Evolutionary conservation across 2,888 invertebrate genomes (phyloP).

Genomic region (Euspilapteryx auroguttella): DNA sequence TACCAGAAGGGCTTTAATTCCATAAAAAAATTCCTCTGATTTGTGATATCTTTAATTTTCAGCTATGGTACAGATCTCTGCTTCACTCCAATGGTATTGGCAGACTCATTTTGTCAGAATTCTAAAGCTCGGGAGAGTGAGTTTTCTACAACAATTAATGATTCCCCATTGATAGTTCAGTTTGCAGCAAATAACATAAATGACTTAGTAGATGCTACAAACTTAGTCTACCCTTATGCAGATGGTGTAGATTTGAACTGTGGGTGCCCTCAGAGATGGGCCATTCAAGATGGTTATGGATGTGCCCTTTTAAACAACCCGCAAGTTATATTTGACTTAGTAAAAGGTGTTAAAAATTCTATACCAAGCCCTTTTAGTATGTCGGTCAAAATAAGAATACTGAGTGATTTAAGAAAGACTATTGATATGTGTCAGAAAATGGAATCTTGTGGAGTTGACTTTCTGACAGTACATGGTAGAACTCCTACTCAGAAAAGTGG

Average conservation of each 20-base stretch:
- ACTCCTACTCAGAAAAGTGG: slow-evolving; percentile 81
- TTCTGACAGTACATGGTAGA: slow-evolving; percentile 89
- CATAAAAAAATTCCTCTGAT: too few relatives aligned
- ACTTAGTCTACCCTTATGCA: slow-evolving; percentile 79
- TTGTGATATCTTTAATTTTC: too few relatives aligned
- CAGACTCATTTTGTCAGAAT: slow-evolving; percentile 90
- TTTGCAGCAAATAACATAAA: slow-evolving; percentile 87
- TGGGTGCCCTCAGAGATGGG: slow-evolving; percentile 97
- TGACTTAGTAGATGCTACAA: slow-evolving; percentile 85
- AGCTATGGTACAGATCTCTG: slow-evolving; percentile 86
- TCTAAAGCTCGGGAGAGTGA: slow-evolving; percentile 82
- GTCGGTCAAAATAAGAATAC: slow-evolving; percentile 89
- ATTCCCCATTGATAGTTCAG: slow-evolving; percentile 88
- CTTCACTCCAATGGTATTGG: slow-evolving; percentile 96
- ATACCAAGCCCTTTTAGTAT: slow-evolving; percentile 78
- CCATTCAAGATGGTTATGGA: slow-evolving; percentile 88
- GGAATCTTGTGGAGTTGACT: slow-evolving; percentile 85
- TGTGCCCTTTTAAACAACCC: slow-evolving; percentile 82
- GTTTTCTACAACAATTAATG: slow-evolving; percentile 74
- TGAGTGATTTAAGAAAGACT: slow-evolving; percentile 69
- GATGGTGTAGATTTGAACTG: slow-evolving; percentile 96
- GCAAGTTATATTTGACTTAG: slow-evolving; percentile 79
- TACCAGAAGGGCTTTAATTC: too few relatives aligned
- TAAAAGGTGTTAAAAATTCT: slow-evolving; percentile 73
- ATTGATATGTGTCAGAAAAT: slow-evolving; percentile 78